Conservation (phyloP, 23 tunicate genomes). For the Phallusia fumigata region DNA sequence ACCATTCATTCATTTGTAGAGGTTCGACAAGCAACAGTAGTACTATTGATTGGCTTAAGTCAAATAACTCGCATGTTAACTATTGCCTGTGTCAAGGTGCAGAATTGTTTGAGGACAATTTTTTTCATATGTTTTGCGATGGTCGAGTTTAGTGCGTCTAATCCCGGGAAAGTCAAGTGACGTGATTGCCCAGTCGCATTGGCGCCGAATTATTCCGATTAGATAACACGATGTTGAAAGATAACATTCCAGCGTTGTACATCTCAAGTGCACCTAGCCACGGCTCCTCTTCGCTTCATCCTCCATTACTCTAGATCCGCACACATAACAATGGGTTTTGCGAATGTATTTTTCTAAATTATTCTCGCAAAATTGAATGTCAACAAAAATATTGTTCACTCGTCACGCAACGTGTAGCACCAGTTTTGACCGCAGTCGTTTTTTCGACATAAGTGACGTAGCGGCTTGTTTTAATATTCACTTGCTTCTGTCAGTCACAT, state of each 20-base stretch:
- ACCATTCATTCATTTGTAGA: background rate
- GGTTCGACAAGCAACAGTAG: background rate
- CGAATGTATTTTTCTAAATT: background rate
- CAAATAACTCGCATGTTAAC: background rate
- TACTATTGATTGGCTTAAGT: background rate
- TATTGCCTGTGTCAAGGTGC: background rate
- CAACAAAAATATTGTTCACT: background rate
- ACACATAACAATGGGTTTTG: background rate
- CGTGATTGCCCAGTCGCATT: background rate
- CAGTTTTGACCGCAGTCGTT: background rate
- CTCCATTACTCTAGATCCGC: background rate
- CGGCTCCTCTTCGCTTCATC: background rate
- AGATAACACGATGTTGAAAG: background rate
- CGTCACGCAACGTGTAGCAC: background rate
- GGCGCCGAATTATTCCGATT: constrained; percentile 7
- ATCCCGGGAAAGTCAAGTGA: constrained; percentile 1
- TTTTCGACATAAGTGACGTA: background rate
- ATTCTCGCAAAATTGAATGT: background rate
- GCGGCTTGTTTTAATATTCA: background rate
- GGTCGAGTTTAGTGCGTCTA: background rate
- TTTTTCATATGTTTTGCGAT: background rate
- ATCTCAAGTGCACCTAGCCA: background rate
- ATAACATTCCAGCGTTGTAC: background rate
- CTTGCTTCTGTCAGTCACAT: background rate
- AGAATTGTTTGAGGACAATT: background rate